Evolutionary conservation across 2,797 vertebrate species (phyloP), one percentile per base, ranked within the genome.

Genomic region (Anolis apletophallus): DNA sequence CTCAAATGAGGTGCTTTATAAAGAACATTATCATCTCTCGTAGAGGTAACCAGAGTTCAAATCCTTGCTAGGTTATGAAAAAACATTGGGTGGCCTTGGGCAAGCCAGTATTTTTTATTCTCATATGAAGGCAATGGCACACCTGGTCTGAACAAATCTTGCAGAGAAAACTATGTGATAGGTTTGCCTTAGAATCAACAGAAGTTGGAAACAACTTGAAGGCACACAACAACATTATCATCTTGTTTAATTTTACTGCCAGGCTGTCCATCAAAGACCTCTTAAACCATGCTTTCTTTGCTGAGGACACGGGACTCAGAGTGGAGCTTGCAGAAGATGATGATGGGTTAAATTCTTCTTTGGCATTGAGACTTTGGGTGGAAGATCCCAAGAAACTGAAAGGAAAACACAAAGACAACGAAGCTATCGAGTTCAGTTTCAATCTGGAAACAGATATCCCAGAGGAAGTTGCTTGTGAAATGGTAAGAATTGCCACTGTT

Each of bases 331-430:
- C 98, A 21, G 98, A 99, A 93, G 98, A 98, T 36, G 97, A 98
- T 87, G 97, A 92, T 0, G 97, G 97, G n/a, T 85, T 57, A 61
- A 97, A 97, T 85, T 95, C 97, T 32, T 98, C 97, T 59, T 93
- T 99, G 88, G 98, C 98, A 29, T 96, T 99, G 17, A 96, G 98
- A 40, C 98, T 99, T 86, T 98, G 98, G 98, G 98, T 99, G 77
- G 98, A 99, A 93, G 98, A 99, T 3, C 98, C 98, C 71, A 99
- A 99, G 92, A 99, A 99, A 88, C 94, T 99, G 82, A 99, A 99
- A 94, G 98, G 98, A n/a, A 99, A 99, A 74, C 98, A 99, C 96
- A 99, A 99, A 94, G 98, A 99, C 93, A 99, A 99, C 1, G 98
- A 99, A 93, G 98, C 98, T 93, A 98, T 99, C 29, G 98, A 99